These are phyloP conservation scores for Xiphorhynchus erythropygius DNA, from an alignment of 2,797 vertebrate species.

Conservation along the genomic window DNA sequence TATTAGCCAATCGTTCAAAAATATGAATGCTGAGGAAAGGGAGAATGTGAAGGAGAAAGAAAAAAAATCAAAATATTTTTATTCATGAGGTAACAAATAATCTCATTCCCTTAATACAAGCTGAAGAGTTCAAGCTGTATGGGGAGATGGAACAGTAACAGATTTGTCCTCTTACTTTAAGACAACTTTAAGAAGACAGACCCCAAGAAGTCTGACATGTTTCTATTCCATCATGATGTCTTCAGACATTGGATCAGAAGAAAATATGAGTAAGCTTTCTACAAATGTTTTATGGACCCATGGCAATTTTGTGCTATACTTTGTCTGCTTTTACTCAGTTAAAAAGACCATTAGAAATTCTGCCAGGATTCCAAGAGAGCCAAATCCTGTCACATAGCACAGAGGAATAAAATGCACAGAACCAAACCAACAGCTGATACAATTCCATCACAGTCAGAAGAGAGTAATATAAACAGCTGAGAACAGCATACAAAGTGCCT, in stretches of 20 bases:
- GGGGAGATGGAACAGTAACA: background rate
- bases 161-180: background rate
- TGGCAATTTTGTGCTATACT: constrained; percentile 3
- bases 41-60: background rate
- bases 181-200: background rate
- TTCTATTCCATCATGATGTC: background rate
- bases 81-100: constrained; percentile 13
- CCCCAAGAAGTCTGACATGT: background rate
- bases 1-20: background rate
- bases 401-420: constrained; percentile 13
- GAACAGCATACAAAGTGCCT: background rate
- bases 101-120: background rate
- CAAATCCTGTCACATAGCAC: background rate
- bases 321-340: background rate
- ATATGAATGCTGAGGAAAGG: background rate
- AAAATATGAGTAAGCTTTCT: background rate
- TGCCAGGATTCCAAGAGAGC: background rate
- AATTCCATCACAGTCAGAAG: background rate
- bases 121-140: constrained; percentile 8
- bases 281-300: constrained; percentile 1
- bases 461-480: constrained; percentile 24
- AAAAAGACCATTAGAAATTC: constrained; percentile 12
- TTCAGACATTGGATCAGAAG: background rate
- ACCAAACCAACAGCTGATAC: constrained; percentile 21
- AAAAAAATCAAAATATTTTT: background rate